Conservation (phyloP, 1,140 invertebrate genomes). For the Alviniconcha marisindica region DNA sequence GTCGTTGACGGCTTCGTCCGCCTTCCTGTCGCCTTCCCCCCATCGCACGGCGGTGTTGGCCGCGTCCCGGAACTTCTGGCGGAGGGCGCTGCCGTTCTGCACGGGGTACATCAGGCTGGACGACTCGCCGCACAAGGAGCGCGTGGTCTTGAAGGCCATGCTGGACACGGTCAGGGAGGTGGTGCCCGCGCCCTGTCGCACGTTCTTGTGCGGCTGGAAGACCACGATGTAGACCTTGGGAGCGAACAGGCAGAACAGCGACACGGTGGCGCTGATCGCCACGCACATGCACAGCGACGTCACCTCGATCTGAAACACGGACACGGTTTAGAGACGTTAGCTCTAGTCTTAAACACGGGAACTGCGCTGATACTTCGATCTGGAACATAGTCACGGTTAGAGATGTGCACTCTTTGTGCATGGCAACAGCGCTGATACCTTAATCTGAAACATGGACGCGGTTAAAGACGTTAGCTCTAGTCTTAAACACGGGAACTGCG, state of each 20-base stretch:
- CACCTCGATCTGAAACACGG: constrained; percentile 82
- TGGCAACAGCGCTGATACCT: too few species aligned
- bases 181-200: constrained; percentile 75
- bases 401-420: too few species aligned
- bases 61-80: constrained; percentile 40
- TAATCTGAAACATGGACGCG: too few species aligned
- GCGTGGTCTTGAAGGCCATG: constrained; percentile 39
- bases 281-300: constrained; percentile 88
- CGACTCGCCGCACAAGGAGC: constrained; percentile 45
- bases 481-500: too few species aligned
- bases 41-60: neutral
- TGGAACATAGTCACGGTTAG: too few species aligned
- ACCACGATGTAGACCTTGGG: constrained; percentile 88
- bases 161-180: constrained; percentile 53
- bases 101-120: constrained; percentile 20
- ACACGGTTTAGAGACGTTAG: neutral
- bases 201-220: constrained; percentile 87
- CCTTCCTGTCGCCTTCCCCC: constrained; percentile 37
- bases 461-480: too few species aligned
- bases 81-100: constrained; percentile 43
- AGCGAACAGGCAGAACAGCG: constrained; percentile 86
- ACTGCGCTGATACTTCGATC: too few species aligned
- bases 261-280: constrained; percentile 87
- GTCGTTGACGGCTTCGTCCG: constrained; percentile 41
- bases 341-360: too few species aligned